Conservation (phyloP, 2,888 invertebrate species). For the Pristionchus japonicus region DNA sequence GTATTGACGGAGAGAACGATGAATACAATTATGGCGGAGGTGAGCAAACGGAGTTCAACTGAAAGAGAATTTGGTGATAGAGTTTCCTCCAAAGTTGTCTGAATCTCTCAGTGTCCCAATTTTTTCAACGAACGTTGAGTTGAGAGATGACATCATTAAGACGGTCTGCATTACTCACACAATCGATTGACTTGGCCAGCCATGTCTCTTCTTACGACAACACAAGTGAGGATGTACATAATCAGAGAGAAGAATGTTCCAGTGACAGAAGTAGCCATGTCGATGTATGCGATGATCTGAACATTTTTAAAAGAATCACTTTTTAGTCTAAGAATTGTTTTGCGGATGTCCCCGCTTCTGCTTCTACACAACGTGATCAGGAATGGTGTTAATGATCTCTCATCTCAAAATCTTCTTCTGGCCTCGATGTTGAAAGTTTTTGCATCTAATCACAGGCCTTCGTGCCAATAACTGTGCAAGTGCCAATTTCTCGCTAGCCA, state of each 20-base stretch:
- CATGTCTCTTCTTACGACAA: constrained; percentile 5
- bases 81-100: no score
- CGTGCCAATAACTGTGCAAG: background rate
- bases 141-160: no score
- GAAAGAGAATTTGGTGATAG: no score
- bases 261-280: constrained; percentile 28
- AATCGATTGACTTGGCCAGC: background rate
- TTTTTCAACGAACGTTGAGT: no score
- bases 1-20: constrained; percentile 44
- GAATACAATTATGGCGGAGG: constrained; percentile 39
- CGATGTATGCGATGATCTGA: constrained; percentile 43
- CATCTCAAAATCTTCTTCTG: background rate
- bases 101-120: no score
- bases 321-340: no score
- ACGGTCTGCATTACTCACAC: background rate
- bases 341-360: no score
- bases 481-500: background rate
- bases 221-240: constrained; percentile 44
- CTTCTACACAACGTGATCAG: no score
- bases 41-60: constrained; percentile 41
- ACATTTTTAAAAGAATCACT: no score
- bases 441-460: background rate
- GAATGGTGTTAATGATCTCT: no score
- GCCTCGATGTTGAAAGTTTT: background rate
- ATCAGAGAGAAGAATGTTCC: constrained; percentile 29